A percentile compares a stretch with the other conserved stretches of the same genome.
Evolutionary conservation across 2,888 invertebrate species (phyloP).

Genomic region (Julus scanicus): DNA sequence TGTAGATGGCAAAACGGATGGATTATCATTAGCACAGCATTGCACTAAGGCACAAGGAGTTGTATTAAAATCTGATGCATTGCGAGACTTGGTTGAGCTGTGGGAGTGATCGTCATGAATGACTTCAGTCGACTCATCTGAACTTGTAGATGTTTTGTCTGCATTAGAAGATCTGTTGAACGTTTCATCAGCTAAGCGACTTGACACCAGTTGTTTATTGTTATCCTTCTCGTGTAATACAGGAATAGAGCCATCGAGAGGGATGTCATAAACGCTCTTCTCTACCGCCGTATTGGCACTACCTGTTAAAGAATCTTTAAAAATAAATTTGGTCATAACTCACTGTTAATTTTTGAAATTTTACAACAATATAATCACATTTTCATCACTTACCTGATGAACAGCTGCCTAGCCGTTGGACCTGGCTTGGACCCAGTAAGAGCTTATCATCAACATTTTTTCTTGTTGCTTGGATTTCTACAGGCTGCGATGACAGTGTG

Average conservation of each 20-base stretch:
- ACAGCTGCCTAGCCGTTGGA: slow-evolving; percentile 28
- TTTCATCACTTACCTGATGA: slow-evolving; percentile 43
- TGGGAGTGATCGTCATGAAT: slow-evolving; percentile 19
- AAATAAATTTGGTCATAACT: not conserved
- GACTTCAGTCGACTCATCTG: slow-evolving; percentile 31
- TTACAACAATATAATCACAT: not conserved
- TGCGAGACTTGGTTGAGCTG: not conserved
- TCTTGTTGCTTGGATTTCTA: not conserved
- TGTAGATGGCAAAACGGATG: not conserved
- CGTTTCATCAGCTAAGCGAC: not conserved
- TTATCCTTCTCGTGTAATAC: not conserved
- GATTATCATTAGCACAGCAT: not conserved
- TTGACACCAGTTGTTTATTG: not conserved
- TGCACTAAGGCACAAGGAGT: not conserved
- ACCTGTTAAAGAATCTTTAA: slow-evolving; percentile 51
- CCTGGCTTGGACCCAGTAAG: not conserved
- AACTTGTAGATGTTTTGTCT: not conserved
- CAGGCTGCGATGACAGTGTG: not conserved
- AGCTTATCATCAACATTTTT: not conserved
- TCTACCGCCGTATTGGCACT: slow-evolving; percentile 51
- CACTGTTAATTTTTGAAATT: not conserved
- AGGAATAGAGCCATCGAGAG: not conserved
- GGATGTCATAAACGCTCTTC: slow-evolving; percentile 28
- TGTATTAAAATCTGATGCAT: not conserved
- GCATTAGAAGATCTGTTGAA: not conserved